Percentiles rank a stretch among this genome's conserved stretches.
phyloP scores from a whole-genome alignment of 2,888 invertebrate species.

The Masnerella sp. region DNA sequence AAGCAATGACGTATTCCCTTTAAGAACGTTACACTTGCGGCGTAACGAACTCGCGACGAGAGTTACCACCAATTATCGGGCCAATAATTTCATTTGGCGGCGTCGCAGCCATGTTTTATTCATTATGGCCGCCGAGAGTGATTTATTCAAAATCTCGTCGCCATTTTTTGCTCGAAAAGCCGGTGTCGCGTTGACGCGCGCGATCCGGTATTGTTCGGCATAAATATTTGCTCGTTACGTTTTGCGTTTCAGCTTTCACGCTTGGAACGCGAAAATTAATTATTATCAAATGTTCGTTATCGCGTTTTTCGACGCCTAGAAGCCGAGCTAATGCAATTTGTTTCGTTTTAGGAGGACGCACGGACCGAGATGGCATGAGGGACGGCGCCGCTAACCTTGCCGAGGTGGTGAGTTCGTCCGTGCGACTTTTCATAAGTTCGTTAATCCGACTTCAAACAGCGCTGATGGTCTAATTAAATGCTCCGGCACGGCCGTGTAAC shows the following conservation, averaged over 20 bases:
- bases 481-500: not conserved
- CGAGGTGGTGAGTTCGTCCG: constrained; percentile 74
- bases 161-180: not conserved
- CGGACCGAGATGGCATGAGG: constrained; percentile 77
- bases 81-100: constrained; percentile 22
- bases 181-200: not conserved
- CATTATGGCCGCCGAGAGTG: constrained; percentile 13
- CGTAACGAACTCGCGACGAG: constrained; percentile 11
- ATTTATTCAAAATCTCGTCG: constrained; percentile 24
- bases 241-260: constrained; percentile 21
- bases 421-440: constrained; percentile 16
- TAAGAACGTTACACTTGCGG: constrained; percentile 12
- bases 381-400: constrained; percentile 77
- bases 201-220: constrained; percentile 9
- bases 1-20: not conserved
- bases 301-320: constrained; percentile 2
- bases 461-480: constrained; percentile 15
- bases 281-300: constrained; percentile 36
- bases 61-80: constrained; percentile 12
- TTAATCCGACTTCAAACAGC: constrained; percentile 24
- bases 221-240: constrained; percentile 40
- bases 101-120: constrained; percentile 26
- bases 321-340: constrained; percentile 27
- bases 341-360: constrained; percentile 72
- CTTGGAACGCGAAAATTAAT: constrained; percentile 26